Conservation (phyloP, 2,113 vertebrate genomes). For the Dromaius novaehollandiae region DNA sequence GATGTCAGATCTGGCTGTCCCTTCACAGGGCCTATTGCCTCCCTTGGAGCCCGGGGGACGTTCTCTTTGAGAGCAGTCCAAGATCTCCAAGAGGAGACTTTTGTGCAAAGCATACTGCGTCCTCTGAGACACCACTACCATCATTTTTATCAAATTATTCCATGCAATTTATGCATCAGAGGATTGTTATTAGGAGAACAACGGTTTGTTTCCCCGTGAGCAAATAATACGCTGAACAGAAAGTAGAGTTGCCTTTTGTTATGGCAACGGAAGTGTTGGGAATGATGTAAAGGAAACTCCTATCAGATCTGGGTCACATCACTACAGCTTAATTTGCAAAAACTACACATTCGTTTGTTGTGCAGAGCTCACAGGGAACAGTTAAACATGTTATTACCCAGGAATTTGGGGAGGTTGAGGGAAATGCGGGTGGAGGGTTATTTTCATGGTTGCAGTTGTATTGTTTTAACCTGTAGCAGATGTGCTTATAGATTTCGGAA, state of each 20-base stretch:
- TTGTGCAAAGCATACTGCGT: neutral
- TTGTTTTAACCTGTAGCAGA: constrained; percentile 57
- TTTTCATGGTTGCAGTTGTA: constrained; percentile 6
- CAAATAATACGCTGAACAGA: neutral
- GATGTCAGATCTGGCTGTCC: neutral
- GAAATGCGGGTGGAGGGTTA: constrained; percentile 3
- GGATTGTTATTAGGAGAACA: neutral
- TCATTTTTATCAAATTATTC: neutral
- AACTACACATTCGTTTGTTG: neutral
- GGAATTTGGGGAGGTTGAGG: constrained; percentile 39
- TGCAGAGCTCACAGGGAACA: constrained; percentile 39
- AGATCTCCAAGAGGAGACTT: neutral
- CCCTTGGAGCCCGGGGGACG: neutral
- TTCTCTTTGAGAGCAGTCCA: neutral
- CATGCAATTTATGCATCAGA: neutral
- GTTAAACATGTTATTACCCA: constrained; percentile 35
- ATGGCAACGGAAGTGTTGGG: constrained; percentile 60
- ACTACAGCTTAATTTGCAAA: neutral
- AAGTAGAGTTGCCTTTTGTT: constrained; percentile 51
- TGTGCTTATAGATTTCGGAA: neutral
- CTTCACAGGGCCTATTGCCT: neutral
- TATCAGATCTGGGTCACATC: constrained; percentile 57
- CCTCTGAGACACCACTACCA: neutral
- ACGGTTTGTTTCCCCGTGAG: neutral
- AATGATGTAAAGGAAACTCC: constrained; percentile 66